Percentiles rank a stretch among this genome's conserved stretches.
These are phyloP conservation scores for Eublepharis macularius DNA, from an alignment of 2,113 vertebrate genomes.

Conservation along the genomic window DNA sequence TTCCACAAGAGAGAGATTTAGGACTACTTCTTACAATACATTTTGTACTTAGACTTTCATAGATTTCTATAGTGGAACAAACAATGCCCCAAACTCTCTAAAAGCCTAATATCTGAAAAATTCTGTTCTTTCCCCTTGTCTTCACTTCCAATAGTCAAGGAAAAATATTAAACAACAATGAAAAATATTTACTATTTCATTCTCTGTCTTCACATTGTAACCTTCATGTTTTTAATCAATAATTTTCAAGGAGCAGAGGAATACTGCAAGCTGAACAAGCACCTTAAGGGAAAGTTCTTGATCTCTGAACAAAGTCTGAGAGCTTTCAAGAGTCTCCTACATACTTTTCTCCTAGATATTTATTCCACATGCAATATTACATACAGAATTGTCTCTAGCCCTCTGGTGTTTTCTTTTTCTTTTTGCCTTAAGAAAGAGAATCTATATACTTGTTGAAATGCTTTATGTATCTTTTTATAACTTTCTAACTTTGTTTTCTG, in stretches of 20 bases:
- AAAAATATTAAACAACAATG: background rate
- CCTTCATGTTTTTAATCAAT: conserved; percentile 37
- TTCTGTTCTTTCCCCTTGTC: background rate
- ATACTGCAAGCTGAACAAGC: conserved; percentile 34
- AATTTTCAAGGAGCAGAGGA: conserved; percentile 36
- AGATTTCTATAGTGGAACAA: background rate
- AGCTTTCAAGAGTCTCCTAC: conserved; percentile 44
- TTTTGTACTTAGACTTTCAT: background rate
- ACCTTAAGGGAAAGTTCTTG: conserved; percentile 36
- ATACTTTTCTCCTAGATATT: conserved; percentile 42
- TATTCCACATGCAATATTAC: background rate
- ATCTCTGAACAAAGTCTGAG: conserved; percentile 44
- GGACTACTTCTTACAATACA: background rate
- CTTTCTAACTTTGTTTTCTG: conserved; percentile 16
- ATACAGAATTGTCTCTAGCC: conserved; percentile 3
- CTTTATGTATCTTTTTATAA: conserved; percentile 38
- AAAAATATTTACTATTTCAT: background rate
- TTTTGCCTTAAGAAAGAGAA: conserved; percentile 32
- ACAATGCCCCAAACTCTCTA: background rate
- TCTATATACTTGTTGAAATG: conserved; percentile 49
- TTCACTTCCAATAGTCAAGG: background rate
- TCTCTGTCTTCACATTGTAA: conserved; percentile 20
- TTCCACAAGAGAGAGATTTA: no score
- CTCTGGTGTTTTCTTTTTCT: conserved; percentile 7
- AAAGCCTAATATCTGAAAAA: background rate